These are phyloP conservation scores for Tipula unca DNA, from an alignment of 2,888 invertebrate species.

Conservation along the genomic window DNA sequence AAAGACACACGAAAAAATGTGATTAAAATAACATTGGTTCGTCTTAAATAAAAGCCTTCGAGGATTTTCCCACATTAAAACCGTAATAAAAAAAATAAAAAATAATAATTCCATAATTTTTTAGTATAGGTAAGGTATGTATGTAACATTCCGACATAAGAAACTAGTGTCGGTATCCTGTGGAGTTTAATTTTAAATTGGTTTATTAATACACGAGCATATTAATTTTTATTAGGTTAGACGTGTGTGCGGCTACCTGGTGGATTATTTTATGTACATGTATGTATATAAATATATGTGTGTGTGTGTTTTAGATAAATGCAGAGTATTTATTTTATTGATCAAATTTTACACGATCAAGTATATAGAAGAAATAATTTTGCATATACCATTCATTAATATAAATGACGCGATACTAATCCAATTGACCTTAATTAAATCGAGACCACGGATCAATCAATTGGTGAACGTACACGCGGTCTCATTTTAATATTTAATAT, in stretches of 20 bases:
- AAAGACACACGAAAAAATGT: not conserved
- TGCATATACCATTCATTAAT: not conserved
- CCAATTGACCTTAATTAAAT: not conserved
- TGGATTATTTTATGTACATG: not conserved
- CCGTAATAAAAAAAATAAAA: not conserved
- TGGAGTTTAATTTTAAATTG: not conserved
- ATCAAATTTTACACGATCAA: not conserved
- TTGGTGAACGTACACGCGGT: not conserved
- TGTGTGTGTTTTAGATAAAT: not conserved
- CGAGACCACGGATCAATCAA: not conserved
- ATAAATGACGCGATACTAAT: not conserved
- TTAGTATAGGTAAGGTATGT: not conserved
- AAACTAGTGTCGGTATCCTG: not conserved
- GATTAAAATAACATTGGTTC: not conserved
- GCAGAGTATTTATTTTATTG: not conserved
- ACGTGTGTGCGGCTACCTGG: not conserved
- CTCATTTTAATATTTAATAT: not conserved
- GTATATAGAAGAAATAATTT: not conserved
- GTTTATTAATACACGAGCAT: not conserved
- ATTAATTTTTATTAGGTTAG: not conserved
- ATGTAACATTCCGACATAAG: not conserved
- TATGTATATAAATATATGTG: too few relatives aligned
- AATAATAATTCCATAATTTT: not conserved
- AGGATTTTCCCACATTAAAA: not conserved
- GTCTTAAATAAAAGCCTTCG: not conserved